Percentiles rank a stretch among this genome's conserved stretches.
These are phyloP conservation scores for Campoplex nolae DNA, from an alignment of 2,888 invertebrate species.

Conservation along the genomic window DNA sequence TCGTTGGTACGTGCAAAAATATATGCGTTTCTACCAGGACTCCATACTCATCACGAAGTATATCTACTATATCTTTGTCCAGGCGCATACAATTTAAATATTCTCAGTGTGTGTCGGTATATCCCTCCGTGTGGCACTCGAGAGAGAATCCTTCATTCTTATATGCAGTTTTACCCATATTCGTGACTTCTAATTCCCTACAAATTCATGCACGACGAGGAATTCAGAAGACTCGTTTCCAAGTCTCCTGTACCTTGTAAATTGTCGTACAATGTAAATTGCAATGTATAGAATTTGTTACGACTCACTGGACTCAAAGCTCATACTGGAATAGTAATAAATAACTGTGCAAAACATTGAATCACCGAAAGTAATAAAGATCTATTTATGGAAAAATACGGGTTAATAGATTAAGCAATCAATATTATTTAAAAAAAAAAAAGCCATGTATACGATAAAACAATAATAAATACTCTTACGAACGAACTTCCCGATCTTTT, in stretches of 20 bases:
- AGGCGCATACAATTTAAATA: background rate
- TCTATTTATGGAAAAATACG: background rate
- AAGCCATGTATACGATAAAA: background rate
- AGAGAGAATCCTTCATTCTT: conserved; percentile 18
- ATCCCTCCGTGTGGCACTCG: conserved; percentile 8
- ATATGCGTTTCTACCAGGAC: conserved; percentile 64
- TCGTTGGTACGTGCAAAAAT: conserved; percentile 69
- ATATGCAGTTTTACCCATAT: conserved; percentile 19
- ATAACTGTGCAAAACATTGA: background rate
- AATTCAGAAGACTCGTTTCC: conserved; percentile 71
- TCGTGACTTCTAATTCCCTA: conserved; percentile 42
- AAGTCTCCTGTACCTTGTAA: background rate
- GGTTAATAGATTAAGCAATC: background rate
- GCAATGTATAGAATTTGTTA: background rate
- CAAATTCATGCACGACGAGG: conserved; percentile 75
- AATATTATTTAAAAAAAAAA: background rate
- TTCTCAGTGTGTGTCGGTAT: conserved; percentile 18
- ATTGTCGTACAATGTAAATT: background rate
- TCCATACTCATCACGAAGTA: background rate
- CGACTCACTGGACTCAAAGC: background rate
- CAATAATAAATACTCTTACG: background rate
- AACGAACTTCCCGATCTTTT: background rate
- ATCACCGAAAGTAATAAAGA: background rate
- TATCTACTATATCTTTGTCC: conserved; percentile 5
- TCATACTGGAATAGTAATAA: background rate